Conservation (phyloP, 1,140 invertebrate genomes). For the Monomorium pharaonis region DNA sequence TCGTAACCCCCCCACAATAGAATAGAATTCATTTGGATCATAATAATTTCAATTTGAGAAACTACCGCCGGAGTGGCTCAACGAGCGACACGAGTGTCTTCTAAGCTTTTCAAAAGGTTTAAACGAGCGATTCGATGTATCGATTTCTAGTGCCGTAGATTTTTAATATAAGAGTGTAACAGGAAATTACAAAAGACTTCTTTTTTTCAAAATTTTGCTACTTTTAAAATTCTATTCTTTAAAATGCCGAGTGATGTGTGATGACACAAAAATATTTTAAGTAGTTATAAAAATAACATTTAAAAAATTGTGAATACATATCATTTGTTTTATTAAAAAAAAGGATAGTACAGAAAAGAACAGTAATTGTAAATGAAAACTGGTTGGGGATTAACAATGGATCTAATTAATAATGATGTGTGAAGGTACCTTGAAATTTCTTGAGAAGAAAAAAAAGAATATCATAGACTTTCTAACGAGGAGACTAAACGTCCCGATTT, state of each 20-base stretch:
- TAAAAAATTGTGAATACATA: neutral
- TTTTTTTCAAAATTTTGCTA: neutral
- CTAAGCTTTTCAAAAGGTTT: constrained; percentile 24
- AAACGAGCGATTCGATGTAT: constrained; percentile 8
- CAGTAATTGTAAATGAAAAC: neutral
- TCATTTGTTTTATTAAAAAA: neutral
- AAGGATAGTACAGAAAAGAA: neutral
- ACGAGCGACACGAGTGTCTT: constrained; percentile 69
- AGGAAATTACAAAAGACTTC: neutral
- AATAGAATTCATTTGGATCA: constrained; percentile 81
- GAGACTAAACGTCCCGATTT: constrained; percentile 26
- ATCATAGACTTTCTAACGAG: constrained; percentile 23
- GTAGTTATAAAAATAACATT: neutral
- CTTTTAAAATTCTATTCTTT: neutral
- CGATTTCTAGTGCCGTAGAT: constrained; percentile 6
- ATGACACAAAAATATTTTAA: neutral
- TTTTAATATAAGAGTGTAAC: neutral
- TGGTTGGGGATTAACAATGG: constrained; percentile 1
- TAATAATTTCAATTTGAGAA: constrained; percentile 81
- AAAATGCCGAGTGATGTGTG: neutral
- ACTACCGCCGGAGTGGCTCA: constrained; percentile 68
- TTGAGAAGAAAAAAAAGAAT: neutral
- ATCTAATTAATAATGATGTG: neutral
- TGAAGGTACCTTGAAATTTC: neutral
- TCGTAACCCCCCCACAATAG: constrained; percentile 80